Conservation (phyloP, 2,113 vertebrate species). For the Heteronetta atricapilla region DNA sequence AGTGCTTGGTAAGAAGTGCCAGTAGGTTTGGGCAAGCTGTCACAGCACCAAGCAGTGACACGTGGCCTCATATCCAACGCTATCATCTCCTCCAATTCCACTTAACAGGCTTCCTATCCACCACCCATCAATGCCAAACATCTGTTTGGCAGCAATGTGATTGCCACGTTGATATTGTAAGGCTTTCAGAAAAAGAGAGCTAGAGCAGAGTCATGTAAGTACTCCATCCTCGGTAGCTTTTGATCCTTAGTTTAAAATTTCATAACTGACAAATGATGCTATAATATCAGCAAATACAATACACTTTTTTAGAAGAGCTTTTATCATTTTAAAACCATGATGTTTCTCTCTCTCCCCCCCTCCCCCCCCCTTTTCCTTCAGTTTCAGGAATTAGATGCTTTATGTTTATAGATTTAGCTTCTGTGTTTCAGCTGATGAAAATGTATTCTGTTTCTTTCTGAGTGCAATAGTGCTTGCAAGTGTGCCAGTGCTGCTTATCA, state of each 20-base stretch:
- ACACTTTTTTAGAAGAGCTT: background rate
- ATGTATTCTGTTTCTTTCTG: constrained; percentile 2
- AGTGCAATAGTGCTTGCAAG: background rate
- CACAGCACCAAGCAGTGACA: background rate
- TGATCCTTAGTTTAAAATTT: background rate
- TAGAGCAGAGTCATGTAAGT: background rate
- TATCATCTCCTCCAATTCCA: background rate
- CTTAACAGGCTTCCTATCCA: background rate
- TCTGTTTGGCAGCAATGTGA: background rate
- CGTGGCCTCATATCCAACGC: background rate
- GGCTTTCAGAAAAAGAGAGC: background rate
- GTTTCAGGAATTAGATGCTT: constrained; percentile 19
- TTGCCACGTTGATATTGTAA: background rate
- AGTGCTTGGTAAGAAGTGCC: background rate
- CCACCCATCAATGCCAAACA: background rate
- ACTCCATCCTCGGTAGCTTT: background rate
- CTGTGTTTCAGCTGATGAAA: constrained; percentile 12
- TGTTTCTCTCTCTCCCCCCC: background rate
- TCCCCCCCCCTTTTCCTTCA: background rate
- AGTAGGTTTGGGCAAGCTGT: background rate
- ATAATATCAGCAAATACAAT: background rate
- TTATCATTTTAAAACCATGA: background rate
- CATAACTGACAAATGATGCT: background rate
- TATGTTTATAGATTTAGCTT: constrained; percentile 6
- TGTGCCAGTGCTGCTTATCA: background rate